phyloP scores from a whole-genome alignment of 2,888 invertebrate species.

The Aethes cnicana region DNA sequence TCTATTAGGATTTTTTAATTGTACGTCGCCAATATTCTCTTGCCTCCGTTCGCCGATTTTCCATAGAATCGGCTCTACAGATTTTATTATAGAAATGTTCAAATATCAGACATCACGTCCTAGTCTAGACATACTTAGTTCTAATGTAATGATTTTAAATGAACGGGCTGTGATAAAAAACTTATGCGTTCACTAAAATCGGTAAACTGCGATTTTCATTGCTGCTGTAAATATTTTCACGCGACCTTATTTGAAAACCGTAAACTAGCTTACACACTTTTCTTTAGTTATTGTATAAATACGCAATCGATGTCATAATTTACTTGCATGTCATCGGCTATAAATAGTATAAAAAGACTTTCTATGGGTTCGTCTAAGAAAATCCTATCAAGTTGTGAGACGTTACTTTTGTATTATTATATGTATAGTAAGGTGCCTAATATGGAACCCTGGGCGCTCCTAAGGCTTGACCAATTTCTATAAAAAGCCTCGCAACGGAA shows the following conservation, averaged over 20 bases:
- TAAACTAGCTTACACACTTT: no score
- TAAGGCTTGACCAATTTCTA: conserved; percentile 1
- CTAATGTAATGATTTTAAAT: conserved; percentile 48
- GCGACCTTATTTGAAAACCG: not conserved
- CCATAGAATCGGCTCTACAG: not conserved
- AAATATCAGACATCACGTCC: not conserved
- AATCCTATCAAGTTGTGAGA: not conserved
- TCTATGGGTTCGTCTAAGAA: no score
- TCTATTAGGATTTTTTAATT: no score
- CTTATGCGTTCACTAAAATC: conserved; percentile 45
- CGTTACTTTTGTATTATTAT: not conserved
- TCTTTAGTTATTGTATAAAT: no score
- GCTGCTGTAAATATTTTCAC: conserved; percentile 19
- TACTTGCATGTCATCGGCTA: no score
- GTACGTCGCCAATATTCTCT: no score
- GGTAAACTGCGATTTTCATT: conserved; percentile 25
- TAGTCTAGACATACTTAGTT: conserved; percentile 22
- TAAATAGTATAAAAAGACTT: no score
- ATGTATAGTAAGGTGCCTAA: not conserved
- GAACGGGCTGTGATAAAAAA: conserved; percentile 76
- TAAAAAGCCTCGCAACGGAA: no score
- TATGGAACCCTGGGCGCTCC: not conserved
- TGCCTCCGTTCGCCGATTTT: no score
- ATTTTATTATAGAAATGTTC: not conserved
- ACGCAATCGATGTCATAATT: no score